Conservation (phyloP, 2,113 vertebrate genomes). For the Bos indicus region DNA sequence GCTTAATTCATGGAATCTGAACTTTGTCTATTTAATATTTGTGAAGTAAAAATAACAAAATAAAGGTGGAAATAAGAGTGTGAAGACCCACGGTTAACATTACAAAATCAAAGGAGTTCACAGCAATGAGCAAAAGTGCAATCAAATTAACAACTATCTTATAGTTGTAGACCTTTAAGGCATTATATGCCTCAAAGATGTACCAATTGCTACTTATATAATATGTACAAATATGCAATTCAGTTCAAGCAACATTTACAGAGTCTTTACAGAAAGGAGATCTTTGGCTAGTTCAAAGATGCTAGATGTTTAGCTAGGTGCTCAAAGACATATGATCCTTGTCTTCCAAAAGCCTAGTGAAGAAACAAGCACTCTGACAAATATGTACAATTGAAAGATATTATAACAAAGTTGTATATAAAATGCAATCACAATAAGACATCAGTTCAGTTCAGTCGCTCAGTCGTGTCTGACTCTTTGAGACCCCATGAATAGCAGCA, state of each 20-base stretch:
- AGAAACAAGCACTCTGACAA: neutral
- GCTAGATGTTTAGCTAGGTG: neutral
- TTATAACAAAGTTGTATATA: neutral
- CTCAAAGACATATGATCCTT: neutral
- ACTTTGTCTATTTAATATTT: neutral
- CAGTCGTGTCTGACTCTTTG: no score
- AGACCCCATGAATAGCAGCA: fast-evolving
- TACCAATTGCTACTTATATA: neutral
- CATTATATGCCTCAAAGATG: neutral
- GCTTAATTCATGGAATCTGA: neutral
- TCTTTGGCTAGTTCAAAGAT: neutral
- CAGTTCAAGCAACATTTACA: neutral
- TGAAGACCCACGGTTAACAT: neutral
- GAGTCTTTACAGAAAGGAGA: neutral
- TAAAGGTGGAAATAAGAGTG: neutral
- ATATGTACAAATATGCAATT: neutral
- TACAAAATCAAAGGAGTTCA: neutral
- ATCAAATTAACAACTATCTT: neutral
- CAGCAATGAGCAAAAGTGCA: neutral
- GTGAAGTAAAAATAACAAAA: neutral
- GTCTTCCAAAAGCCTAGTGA: neutral
- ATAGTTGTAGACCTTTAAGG: neutral
- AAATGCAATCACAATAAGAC: neutral
- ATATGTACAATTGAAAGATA: neutral
- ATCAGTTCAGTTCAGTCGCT: no score